phyloP scores from a whole-genome alignment of 1,140 invertebrate species.

The Calliopsis andreniformis region DNA sequence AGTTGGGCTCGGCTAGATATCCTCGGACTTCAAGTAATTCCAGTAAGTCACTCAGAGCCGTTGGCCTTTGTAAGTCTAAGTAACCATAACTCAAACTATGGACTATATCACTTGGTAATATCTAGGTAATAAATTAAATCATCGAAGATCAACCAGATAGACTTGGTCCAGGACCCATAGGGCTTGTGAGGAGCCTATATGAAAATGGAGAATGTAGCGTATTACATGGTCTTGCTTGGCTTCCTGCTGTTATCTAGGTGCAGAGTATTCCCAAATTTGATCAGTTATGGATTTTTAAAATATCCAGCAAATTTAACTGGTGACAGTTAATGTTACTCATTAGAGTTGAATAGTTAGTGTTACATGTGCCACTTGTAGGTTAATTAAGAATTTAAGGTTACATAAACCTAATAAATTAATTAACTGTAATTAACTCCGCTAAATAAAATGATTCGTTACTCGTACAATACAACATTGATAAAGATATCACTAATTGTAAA shows the following conservation, averaged over 20 bases:
- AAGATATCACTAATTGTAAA: no score
- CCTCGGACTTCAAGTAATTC: conserved; percentile 62
- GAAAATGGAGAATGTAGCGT: conserved; percentile 65
- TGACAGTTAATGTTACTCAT: no score
- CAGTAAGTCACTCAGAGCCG: conserved; percentile 55
- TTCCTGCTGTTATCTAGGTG: background rate
- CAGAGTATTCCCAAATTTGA: background rate
- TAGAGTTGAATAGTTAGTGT: no score
- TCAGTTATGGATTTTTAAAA: background rate
- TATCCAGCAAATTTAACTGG: no score
- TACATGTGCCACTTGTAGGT: no score
- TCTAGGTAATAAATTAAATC: conserved; percentile 79
- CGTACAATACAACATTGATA: no score
- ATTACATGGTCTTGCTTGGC: conserved; percentile 17
- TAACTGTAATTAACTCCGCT: no score
- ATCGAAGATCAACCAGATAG: conserved; percentile 78
- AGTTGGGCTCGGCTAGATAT: conserved; percentile 48
- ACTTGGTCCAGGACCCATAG: conserved; percentile 68
- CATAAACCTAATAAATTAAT: no score
- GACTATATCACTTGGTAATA: conserved; percentile 74
- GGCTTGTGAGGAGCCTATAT: conserved; percentile 67
- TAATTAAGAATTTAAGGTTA: no score
- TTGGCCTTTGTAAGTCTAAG: conserved; percentile 66
- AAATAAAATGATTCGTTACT: no score
- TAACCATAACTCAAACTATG: conserved; percentile 68